Conservation (phyloP, 2,113 vertebrate species). For the Larimichthys crocea region DNA sequence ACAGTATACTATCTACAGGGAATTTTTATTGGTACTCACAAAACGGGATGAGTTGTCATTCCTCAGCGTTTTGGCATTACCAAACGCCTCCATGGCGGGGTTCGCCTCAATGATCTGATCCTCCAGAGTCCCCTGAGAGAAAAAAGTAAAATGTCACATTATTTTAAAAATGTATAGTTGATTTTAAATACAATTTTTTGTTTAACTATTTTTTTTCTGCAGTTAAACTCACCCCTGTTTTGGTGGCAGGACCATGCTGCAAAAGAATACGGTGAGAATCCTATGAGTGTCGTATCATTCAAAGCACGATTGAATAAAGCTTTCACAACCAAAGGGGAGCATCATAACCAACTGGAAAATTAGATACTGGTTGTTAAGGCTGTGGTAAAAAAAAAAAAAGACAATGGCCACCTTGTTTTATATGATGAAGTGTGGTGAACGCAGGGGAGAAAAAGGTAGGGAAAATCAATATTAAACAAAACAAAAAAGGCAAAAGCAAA, state of each 20-base stretch:
- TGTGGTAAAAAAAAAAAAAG: constrained; percentile 56
- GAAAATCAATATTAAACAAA: constrained; percentile 60
- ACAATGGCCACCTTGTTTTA: constrained; percentile 50
- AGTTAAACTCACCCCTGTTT: constrained; percentile 90
- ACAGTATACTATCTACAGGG: background rate
- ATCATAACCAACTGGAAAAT: constrained; percentile 56
- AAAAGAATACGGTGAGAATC: constrained; percentile 60
- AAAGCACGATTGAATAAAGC: background rate
- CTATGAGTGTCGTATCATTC: constrained; percentile 24
- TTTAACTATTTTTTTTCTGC: background rate
- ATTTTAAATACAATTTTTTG: background rate
- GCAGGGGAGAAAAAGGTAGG: constrained; percentile 44
- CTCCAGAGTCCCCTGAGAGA: constrained; percentile 91
- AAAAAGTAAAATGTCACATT: background rate
- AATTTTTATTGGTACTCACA: constrained; percentile 83
- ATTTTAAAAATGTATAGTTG: background rate
- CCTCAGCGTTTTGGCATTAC: constrained; percentile 94
- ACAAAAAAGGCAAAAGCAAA: constrained; percentile 60
- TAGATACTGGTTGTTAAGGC: constrained; percentile 62
- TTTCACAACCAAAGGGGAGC: constrained; percentile 53
- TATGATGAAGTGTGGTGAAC: constrained; percentile 55
- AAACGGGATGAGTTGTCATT: constrained; percentile 97
- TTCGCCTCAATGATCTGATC: constrained; percentile 98
- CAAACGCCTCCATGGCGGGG: constrained; percentile 96
- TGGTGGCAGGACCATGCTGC: constrained; percentile 88